A percentile compares a stretch with the other conserved stretches of the same genome.
These are phyloP conservation scores for Agrenia bidenticulata DNA, from an alignment of 2,888 invertebrate genomes.

Conservation along the genomic window DNA sequence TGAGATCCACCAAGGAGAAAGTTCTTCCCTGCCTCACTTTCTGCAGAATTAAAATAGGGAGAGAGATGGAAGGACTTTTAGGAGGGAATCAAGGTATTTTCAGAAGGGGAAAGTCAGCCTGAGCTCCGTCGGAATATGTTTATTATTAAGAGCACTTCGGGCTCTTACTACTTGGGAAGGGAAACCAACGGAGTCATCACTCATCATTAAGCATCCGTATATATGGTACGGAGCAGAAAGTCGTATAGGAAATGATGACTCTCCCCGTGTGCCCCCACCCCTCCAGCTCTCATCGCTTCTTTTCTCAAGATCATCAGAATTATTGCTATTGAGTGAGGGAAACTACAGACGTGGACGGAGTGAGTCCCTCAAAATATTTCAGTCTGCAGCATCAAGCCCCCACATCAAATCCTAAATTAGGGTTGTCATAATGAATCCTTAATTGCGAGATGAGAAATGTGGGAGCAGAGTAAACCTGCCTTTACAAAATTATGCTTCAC, in stretches of 20 bases:
- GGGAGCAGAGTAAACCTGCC: no score
- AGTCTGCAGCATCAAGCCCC: no score
- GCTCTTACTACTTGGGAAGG: neutral
- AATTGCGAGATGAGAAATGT: no score
- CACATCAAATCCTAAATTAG: no score
- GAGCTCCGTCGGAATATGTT: neutral
- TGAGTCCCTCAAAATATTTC: no score
- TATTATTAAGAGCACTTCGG: conserved; percentile 7
- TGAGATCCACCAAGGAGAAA: no score
- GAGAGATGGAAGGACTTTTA: neutral
- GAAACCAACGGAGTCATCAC: conserved; percentile 28
- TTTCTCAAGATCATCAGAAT: neutral
- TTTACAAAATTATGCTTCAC: no score
- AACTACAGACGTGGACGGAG: no score
- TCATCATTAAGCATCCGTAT: conserved; percentile 33
- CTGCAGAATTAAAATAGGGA: neutral
- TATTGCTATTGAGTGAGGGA: neutral
- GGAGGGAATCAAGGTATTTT: neutral
- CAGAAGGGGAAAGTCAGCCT: neutral
- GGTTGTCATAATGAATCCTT: no score
- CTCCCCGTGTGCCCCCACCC: neutral
- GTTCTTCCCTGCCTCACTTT: no score
- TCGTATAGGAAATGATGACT: neutral
- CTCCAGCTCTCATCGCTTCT: conserved; percentile 4
- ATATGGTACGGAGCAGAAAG: conserved; percentile 4